Percentiles rank a stretch among this genome's conserved stretches.
phyloP scores from a whole-genome alignment of 1,140 invertebrate species.

The Drosophila mayri region DNA sequence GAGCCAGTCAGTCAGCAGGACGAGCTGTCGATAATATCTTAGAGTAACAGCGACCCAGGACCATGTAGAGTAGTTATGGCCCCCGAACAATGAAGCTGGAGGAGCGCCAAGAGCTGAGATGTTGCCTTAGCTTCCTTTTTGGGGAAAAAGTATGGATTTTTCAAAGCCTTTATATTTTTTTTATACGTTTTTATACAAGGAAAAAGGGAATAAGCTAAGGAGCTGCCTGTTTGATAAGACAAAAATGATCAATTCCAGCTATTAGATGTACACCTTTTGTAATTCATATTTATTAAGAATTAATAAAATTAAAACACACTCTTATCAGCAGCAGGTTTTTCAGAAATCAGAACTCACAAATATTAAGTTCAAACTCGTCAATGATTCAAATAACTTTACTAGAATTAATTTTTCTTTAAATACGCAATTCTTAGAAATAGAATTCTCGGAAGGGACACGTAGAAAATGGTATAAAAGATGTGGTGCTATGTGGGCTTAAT shows the following conservation, averaged over 20 bases:
- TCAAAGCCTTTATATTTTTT: neutral
- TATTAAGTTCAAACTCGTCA: neutral
- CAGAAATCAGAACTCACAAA: neutral
- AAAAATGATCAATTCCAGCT: neutral
- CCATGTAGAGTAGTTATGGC: constrained; percentile 52
- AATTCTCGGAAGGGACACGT: neutral
- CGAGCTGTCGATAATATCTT: constrained; percentile 82
- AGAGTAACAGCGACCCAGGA: constrained; percentile 71
- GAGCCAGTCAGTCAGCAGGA: constrained; percentile 60
- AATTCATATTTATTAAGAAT: neutral
- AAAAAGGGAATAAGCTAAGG: neutral
- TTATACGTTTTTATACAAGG: neutral
- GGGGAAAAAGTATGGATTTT: neutral
- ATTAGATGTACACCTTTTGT: neutral
- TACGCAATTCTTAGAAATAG: no score
- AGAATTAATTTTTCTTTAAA: neutral
- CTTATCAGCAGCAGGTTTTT: neutral
- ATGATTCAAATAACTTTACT: neutral
- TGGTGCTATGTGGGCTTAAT: neutral
- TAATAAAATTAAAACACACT: neutral
- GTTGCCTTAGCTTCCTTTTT: neutral
- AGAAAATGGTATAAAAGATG: neutral
- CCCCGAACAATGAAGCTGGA: constrained; percentile 68
- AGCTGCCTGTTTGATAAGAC: no score
- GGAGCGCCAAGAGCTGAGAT: constrained; percentile 25